Conservation (phyloP, 2,797 vertebrate species). For the Periparus ater region DNA sequence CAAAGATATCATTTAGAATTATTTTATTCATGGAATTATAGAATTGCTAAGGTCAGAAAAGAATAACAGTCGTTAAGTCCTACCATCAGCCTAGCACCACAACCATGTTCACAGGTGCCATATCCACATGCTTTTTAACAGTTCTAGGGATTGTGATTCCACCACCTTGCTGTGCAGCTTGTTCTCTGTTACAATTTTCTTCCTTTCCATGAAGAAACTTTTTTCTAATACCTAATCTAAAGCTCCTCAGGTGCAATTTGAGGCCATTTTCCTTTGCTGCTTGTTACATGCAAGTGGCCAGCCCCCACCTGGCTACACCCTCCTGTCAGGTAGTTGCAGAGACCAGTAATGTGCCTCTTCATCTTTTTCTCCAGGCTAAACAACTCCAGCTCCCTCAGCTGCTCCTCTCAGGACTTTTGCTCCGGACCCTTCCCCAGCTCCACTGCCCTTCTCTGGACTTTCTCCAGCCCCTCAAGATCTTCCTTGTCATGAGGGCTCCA, state of each 20-base stretch:
- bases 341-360: no score
- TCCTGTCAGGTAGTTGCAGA: no score
- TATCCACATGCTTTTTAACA: not conserved
- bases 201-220: not conserved
- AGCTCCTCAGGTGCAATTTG: not conserved
- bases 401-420: fast-evolving
- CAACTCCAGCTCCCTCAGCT: not conserved
- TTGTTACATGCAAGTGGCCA: fast-evolving
- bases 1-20: not conserved
- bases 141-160: not conserved
- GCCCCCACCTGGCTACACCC: fast-evolving
- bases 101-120: not conserved
- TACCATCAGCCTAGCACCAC: not conserved
- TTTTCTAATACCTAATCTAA: not conserved
- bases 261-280: not conserved
- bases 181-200: not conserved
- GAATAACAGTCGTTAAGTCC: not conserved
- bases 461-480: no score
- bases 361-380: not conserved
- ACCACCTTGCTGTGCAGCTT: not conserved
- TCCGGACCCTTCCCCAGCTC: not conserved
- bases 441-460: not conserved
- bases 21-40: not conserved
- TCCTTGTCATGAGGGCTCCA: no score
- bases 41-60: not conserved